Conservation (phyloP, 2,888 invertebrate genomes). For the Lobophora halterata region DNA sequence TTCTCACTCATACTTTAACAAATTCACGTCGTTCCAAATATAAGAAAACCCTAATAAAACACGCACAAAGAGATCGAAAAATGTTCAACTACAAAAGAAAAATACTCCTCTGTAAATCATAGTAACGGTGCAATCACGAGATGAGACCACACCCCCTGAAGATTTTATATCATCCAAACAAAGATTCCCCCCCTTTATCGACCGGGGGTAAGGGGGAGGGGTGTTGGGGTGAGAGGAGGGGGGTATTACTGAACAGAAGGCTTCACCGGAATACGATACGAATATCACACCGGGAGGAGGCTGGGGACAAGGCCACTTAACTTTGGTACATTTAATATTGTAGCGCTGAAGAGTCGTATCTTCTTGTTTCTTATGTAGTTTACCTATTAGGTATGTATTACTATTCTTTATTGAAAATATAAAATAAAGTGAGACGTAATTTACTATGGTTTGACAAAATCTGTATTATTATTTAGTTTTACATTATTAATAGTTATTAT, state of each 20-base stretch:
- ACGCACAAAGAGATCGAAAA: slow-evolving; percentile 21
- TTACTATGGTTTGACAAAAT: no score
- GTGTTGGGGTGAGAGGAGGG: not conserved
- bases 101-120: slow-evolving; percentile 46
- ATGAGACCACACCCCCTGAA: slow-evolving; percentile 64
- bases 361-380: not conserved
- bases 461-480: no score
- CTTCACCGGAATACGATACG: slow-evolving; percentile 41
- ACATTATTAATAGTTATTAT: no score
- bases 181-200: slow-evolving; percentile 41
- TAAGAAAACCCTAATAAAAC: slow-evolving; percentile 22
- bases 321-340: slow-evolving; percentile 29
- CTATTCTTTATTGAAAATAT: no score
- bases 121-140: slow-evolving; percentile 50
- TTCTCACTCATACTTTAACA: no score
- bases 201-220: slow-evolving; percentile 6
- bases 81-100: slow-evolving; percentile 33
- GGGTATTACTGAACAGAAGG: slow-evolving; percentile 44
- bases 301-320: slow-evolving; percentile 43
- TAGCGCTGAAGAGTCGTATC: slow-evolving; percentile 5
- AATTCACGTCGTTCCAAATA: no score
- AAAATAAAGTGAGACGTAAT: no score
- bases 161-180: slow-evolving; percentile 75
- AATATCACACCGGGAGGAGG: slow-evolving; percentile 41
- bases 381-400: no score